Percentiles rank a stretch among this genome's conserved stretches.
Evolutionary conservation across 2,113 vertebrate species (phyloP).

Genomic region (Phylloscopus trochilus): DNA sequence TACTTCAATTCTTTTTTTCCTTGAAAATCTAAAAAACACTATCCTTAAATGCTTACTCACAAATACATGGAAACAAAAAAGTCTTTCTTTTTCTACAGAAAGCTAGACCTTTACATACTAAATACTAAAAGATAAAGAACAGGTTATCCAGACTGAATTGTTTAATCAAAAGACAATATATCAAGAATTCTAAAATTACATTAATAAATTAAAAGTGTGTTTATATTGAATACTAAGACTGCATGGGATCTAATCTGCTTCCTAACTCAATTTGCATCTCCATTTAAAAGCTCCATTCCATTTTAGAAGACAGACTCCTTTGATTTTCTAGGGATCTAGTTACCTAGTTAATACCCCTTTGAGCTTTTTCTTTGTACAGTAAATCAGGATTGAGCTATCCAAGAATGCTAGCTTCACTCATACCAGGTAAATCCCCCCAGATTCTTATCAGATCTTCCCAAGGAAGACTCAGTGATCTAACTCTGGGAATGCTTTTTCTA

Average conservation of each 20-base stretch:
- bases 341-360: neutral
- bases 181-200: neutral
- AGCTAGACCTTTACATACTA: neutral
- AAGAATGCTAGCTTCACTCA: neutral
- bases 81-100: neutral
- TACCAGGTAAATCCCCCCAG: fast-evolving
- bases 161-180: neutral
- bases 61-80: neutral
- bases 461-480: neutral
- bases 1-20: neutral
- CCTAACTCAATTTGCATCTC: neutral
- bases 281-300: neutral
- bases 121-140: neutral
- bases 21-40: neutral
- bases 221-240: neutral
- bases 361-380: neutral
- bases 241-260: neutral
- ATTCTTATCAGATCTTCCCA: neutral
- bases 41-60: neutral
- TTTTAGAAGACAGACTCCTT: neutral
- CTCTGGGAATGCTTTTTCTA: neutral
- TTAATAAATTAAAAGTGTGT: neutral
- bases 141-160: neutral
- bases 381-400: neutral
- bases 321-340: neutral